Base-by-base conservation (phyloP, 2,888 invertebrate species). In the Pandemis heparana region DNA sequence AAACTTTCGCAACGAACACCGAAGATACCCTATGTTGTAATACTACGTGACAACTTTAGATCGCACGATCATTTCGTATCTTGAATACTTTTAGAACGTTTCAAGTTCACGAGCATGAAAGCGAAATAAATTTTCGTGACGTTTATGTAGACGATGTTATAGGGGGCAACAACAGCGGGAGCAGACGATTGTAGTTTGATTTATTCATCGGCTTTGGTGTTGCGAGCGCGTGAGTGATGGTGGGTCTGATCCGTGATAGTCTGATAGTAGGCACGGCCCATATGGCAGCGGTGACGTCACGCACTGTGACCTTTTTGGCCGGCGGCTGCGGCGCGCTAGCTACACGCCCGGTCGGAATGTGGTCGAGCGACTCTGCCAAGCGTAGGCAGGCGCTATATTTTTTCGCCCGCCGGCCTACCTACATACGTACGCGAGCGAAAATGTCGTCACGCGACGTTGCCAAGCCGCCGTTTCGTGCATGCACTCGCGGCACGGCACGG, bases 361-460 rank as follows among this genome's bases (percentile, higher is more conserved):
- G 90, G 93, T 92, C 89, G 90, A 86, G 85, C 92, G 81, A 89
- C 91, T 92, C 87, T 91, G 92, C 92, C 92, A 91, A 92, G 92
- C 94, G 92, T 92, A 91, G 94, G 92, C 90, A 89, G 92, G 89
- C 90, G 89, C 87, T 91, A 88, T 92, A 92, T 92, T 93, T 92
- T 92, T 93, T 93, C 91, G 91, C 90, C 87, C 84, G 88, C 80
- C 88, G 88, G 88, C 90, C 90, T 90, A 91, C 91, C 91, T 92
- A 92, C 90, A 90, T 91, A 92, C 93, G 90, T 92, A 92, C 89
- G 89, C 91, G 89, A 92, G 94, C 95, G 92, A 94, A 95, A 94
- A 94, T 95, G 95, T 95, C 95, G 95, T 95, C 95, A 95, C 92
- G 92, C 95, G 92, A 90, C 92, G 95, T 95, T 95, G 95, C 95